Evolutionary conservation across 2,113 vertebrate genomes (phyloP).

Genomic region (Tachycineta bicolor): DNA sequence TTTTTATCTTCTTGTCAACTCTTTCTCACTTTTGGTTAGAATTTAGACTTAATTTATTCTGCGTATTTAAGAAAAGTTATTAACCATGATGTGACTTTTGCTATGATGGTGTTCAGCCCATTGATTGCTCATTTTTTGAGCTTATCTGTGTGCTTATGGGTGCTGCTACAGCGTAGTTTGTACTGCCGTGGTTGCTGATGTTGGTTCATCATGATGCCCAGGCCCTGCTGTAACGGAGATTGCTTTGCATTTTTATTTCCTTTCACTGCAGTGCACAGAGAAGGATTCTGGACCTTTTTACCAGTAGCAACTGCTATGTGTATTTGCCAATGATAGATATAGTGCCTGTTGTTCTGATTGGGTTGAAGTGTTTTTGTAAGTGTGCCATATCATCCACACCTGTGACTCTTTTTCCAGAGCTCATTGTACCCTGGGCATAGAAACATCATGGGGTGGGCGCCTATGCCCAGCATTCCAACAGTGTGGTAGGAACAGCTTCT

Average conservation of each 20-base stretch:
- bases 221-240: neutral
- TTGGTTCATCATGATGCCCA: neutral
- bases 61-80: neutral
- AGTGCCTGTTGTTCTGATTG: neutral
- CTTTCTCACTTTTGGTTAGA: neutral
- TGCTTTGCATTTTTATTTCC: neutral
- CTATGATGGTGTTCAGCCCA: neutral
- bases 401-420: neutral
- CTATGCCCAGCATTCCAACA: neutral
- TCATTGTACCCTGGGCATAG: neutral
- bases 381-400: neutral
- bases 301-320: neutral
- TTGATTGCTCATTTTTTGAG: neutral
- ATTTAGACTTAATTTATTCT: neutral
- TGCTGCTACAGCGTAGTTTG: neutral
- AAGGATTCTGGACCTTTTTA: neutral
- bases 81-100: neutral
- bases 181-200: neutral
- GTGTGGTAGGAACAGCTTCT: neutral
- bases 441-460: neutral
- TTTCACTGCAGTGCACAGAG: neutral
- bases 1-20: neutral
- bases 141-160: neutral
- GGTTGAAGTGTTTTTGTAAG: neutral
- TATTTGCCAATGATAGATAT: neutral